Evolutionary conservation across 2,888 invertebrate genomes (phyloP).

Genomic region (Therioaphis trifolii): DNA sequence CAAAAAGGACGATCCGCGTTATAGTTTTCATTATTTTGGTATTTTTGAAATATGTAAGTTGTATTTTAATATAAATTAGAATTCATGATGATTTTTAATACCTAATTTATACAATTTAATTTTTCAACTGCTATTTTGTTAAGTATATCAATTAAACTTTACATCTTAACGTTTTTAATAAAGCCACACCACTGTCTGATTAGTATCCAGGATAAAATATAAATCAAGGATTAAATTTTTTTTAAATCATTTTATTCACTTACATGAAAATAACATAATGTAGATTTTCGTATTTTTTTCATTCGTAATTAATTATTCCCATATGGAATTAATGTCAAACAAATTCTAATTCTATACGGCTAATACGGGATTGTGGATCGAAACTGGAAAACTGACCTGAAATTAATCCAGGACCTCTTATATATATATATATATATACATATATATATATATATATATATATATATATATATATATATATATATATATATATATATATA

Average conservation of each 20-base stretch:
- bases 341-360: too few species aligned
- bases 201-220: not conserved
- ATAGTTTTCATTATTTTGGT: not conserved
- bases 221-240: not conserved
- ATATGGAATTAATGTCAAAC: too few species aligned
- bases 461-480: too few species aligned
- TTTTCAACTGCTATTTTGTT: not conserved
- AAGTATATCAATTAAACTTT: not conserved
- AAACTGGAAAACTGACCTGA: too few species aligned
- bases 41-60: not conserved
- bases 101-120: not conserved
- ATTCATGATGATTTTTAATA: not conserved
- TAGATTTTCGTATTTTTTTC: too few species aligned
- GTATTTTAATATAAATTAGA: not conserved
- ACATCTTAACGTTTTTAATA: not conserved
- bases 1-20: not conserved
- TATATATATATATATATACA: too few species aligned
- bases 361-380: too few species aligned
- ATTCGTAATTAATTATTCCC: too few species aligned
- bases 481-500: too few species aligned
- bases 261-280: too few species aligned
- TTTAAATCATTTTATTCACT: not conserved
- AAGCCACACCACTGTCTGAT: not conserved
- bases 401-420: too few species aligned
- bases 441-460: too few species aligned